These are phyloP conservation scores for Phataginus tricuspis DNA, from an alignment of 2,797 vertebrate genomes.

Conservation along the genomic window DNA sequence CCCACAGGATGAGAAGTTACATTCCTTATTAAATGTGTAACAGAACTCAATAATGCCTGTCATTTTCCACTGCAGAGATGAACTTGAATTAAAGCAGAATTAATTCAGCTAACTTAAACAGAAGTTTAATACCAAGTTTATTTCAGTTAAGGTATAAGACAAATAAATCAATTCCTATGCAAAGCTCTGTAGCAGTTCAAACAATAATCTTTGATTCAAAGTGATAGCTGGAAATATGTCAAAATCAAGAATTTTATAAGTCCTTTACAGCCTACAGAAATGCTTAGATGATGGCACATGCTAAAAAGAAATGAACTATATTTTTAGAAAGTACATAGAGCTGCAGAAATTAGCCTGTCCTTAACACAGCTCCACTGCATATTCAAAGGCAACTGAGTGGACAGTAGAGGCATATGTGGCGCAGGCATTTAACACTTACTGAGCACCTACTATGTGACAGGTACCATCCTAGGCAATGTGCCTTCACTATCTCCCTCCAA, in stretches of 20 bases:
- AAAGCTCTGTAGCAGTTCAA: slow-evolving; percentile 66
- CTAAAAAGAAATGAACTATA: slow-evolving; percentile 48
- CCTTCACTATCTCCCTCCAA: neutral
- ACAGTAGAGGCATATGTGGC: neutral
- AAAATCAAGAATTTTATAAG: slow-evolving; percentile 66
- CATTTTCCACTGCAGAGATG: slow-evolving; percentile 69
- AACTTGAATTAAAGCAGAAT: slow-evolving; percentile 75
- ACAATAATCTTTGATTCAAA: slow-evolving; percentile 67
- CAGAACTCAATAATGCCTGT: slow-evolving; percentile 63
- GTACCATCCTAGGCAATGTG: neutral
- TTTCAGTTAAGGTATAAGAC: slow-evolving; percentile 66
- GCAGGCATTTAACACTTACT: neutral
- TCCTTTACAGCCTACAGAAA: slow-evolving; percentile 33
- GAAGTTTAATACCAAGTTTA: slow-evolving; percentile 76
- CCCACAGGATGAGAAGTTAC: slow-evolving; percentile 64
- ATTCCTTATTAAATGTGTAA: slow-evolving; percentile 77
- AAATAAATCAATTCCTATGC: slow-evolving; percentile 74
- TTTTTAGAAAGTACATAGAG: slow-evolving; percentile 41
- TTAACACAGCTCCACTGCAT: neutral
- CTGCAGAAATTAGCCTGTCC: neutral
- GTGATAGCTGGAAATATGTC: slow-evolving; percentile 65
- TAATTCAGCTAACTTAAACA: slow-evolving; percentile 68
- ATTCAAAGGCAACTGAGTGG: neutral
- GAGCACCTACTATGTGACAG: neutral
- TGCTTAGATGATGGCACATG: neutral